phyloP scores from a whole-genome alignment of 2,888 invertebrate genomes.

The Ectemnius cavifrons region DNA sequence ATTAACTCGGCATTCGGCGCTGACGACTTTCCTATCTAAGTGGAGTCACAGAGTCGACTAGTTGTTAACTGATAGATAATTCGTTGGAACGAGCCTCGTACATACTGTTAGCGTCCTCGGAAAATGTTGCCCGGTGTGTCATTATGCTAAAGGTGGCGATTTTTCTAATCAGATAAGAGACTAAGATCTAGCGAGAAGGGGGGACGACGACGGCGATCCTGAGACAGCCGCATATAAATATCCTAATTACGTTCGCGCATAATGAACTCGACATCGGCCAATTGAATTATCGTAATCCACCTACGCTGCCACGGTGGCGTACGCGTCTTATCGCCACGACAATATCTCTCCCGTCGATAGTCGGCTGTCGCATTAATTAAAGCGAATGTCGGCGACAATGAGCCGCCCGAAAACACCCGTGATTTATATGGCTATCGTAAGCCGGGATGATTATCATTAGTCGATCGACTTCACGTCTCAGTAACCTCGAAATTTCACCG shows the following conservation, averaged over 20 bases:
- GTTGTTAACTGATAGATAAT: no score
- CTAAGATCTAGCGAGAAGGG: conserved; percentile 5
- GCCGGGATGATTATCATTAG: no score
- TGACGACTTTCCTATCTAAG: no score
- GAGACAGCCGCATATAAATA: conserved; percentile 25
- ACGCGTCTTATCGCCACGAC: conserved; percentile 43
- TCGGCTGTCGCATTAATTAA: conserved; percentile 45
- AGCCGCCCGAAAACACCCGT: conserved; percentile 20
- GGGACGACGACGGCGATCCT: not conserved
- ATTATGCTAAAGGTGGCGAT: not conserved
- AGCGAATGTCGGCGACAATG: conserved; percentile 22
- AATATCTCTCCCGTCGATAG: conserved; percentile 39
- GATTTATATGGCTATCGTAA: not conserved
- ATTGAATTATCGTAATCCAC: conserved; percentile 41
- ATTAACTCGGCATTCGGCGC: no score
- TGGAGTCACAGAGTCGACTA: no score
- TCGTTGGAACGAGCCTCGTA: no score
- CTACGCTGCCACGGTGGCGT: conserved; percentile 5
- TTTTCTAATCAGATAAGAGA: conserved; percentile 17
- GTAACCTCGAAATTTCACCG: no score
- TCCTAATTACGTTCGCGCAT: conserved; percentile 40
- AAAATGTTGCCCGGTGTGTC: no score
- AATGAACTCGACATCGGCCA: conserved; percentile 30
- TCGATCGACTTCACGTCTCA: no score
- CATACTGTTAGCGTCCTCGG: no score